Evolutionary conservation across 1,140 invertebrate species (phyloP).

Genomic region (Drosophila athabasca): DNA sequence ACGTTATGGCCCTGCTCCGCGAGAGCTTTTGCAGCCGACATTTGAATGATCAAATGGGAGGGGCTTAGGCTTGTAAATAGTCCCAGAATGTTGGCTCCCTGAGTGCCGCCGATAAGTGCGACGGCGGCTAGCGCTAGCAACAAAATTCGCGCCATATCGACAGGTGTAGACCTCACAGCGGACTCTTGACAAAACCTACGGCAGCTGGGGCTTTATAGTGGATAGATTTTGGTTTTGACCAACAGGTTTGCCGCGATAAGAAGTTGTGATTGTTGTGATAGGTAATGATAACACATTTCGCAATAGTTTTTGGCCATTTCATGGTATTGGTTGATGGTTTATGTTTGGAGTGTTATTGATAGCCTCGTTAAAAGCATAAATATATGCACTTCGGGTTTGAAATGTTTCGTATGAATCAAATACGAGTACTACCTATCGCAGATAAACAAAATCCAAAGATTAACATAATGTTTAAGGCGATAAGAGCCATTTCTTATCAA

Average conservation of each 20-base stretch:
- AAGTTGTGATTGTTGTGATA: not conserved
- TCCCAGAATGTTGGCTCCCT: slow-evolving; percentile 49
- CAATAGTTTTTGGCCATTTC: too few species aligned
- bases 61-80: slow-evolving; percentile 44
- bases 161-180: not conserved
- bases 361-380: too few species aligned
- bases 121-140: not conserved
- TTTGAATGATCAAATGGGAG: slow-evolving; percentile 57
- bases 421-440: too few species aligned
- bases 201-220: not conserved
- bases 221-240: too few species aligned
- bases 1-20: slow-evolving; percentile 57
- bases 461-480: slow-evolving; percentile 1
- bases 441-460: not conserved
- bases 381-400: too few species aligned
- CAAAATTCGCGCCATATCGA: not conserved
- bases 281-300: too few species aligned
- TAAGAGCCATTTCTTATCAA: slow-evolving; percentile 1
- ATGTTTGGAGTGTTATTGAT: too few species aligned
- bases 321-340: too few species aligned
- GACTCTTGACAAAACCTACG: too few species aligned
- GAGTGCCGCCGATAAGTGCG: not conserved
- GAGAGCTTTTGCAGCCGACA: slow-evolving; percentile 34
- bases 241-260: not conserved
- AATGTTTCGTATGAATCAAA: too few species aligned